Evolutionary conservation across 2,797 vertebrate genomes (phyloP), one percentile per base, ranked within the genome.

Genomic region (Holocentrus rufus): DNA sequence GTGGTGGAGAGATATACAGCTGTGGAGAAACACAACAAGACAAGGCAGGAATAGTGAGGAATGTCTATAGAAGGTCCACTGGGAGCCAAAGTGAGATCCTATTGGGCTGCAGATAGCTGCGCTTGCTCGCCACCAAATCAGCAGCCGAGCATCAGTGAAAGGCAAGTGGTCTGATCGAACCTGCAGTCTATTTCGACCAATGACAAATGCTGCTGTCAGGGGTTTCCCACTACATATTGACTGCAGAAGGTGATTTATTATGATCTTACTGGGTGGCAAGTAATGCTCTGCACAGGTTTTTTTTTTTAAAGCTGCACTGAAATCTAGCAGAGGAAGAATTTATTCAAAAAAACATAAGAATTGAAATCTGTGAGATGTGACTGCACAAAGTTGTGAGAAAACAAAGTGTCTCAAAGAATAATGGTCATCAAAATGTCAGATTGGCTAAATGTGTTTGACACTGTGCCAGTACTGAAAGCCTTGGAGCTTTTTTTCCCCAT

Each of bases 21-120:
- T 66, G 27, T 25, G 61, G 46, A 46, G 58, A 65, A 65, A 69
- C 22, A 23, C 27, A 27, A 69, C 17, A 52, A 68, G 50, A 54
- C 25, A 50, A 62, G 60, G 53, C 22, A 13, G 44, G 0, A 0
- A 56, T 36, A 58, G 23, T 53, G 59, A 69, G 9, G 15, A 46
- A 55, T 56, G 30, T 60, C 3, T 42, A 23, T 17, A 18, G 27
- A 54, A 72, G 14, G 42, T 23, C 50, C 22, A 23, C 50, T 22
- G 22, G 20, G 50, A 22, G 50, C 39, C 27, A 17, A 69, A 67
- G 8, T 49, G 20, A 81, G 50, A 58, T 58, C 13, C n/a, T 64
- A 47, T 47, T 49, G 36, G 58, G 53, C 36, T 39, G 39, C 11
- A 42, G 39, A 42, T 11, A 11, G 39, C 39, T 42, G 39, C 36